Conservation (phyloP, 2,797 vertebrate genomes). For the Pempheris klunzingeri region DNA sequence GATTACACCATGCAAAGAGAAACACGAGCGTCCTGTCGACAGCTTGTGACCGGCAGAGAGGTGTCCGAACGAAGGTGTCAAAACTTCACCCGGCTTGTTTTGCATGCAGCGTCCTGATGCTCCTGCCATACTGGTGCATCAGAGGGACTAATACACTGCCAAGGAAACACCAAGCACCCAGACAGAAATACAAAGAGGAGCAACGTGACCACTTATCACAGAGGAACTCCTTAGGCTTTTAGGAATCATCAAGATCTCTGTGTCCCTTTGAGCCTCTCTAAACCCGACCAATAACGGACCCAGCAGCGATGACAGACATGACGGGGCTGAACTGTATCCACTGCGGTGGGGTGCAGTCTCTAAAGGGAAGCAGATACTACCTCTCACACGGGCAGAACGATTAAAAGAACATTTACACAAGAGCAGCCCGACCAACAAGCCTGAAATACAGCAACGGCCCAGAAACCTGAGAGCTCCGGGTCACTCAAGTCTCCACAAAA, state of each 20-base stretch:
- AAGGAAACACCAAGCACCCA: slow-evolving; percentile 70
- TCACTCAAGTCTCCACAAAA: slow-evolving; percentile 50
- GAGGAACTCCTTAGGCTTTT: slow-evolving; percentile 34
- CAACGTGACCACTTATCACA: slow-evolving; percentile 64
- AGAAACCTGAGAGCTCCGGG: slow-evolving; percentile 51
- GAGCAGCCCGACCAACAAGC: slow-evolving; percentile 66
- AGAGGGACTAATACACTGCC: slow-evolving; percentile 70
- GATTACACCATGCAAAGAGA: slow-evolving; percentile 83
- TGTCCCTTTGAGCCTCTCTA: slow-evolving; percentile 65
- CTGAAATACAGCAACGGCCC: slow-evolving; percentile 66
- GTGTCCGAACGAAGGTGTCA: slow-evolving; percentile 52
- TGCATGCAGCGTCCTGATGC: slow-evolving; percentile 81
- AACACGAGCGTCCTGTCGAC: slow-evolving; percentile 69
- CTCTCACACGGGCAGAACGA: slow-evolving; percentile 44
- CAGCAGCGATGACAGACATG: slow-evolving; percentile 41
- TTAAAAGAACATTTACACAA: slow-evolving; percentile 68
- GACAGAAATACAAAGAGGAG: slow-evolving; percentile 49
- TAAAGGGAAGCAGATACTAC: slow-evolving; percentile 60
- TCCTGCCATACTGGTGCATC: slow-evolving; percentile 78
- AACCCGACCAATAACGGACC: slow-evolving; percentile 34
- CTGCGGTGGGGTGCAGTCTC: slow-evolving; percentile 42
- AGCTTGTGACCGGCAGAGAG: slow-evolving; percentile 64
- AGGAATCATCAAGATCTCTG: slow-evolving; percentile 42
- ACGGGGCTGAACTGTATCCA: slow-evolving; percentile 56
- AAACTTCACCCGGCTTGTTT: slow-evolving; percentile 45